Evolutionary conservation across 2,797 vertebrate species (phyloP), one percentile per base, ranked within the genome.

Genomic region (Echiichthys vipera): DNA sequence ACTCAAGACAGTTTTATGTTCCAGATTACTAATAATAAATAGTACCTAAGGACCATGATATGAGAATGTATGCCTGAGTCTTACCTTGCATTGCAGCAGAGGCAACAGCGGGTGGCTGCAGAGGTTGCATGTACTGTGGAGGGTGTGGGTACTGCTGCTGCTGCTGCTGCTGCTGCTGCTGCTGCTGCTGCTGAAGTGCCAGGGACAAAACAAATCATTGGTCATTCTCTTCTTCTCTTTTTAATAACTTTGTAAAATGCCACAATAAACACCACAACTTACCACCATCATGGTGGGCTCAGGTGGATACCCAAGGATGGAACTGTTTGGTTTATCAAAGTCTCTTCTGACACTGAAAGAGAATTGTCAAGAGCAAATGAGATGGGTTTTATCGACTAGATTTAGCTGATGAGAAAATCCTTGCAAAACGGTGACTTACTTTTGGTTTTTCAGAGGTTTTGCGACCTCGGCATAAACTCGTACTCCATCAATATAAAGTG

Each of bases 401-500:
- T 1, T 37, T 2, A 1, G 30, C 6, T 2, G 3, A 57, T 25
- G 7, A 50, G 0, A 53, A 22, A 55, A 56, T 5, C 1, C 11
- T 20, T 34, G 2, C 6, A 40, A 61, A 22, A 37, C 0, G 7
- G 4, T 10, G 17, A 80, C 93, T 93, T 83, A 95, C 95, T 76
- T 95, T 71, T 94, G 95, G 83, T 95, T 95, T 81, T 95, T 96
- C 14, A 96, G 83, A 20, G 95, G 95, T 84, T 92, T 95, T 24
- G 94, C 98, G n/a, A 99, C 94, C 81, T 99, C 98, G 47, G 98
- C 97, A 79, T 96, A 96, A 85, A 99, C 92, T 7, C 95, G 89
- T 77, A 96, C 96, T 24, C 97, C 97, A 56, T 98, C 96, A 9
- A 99, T 93, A 79, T 95, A 97, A 61, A 99, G 95, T 0, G 97